Percentiles rank a stretch among this genome's conserved stretches.
These are phyloP conservation scores for Microcaecilia unicolor DNA, from an alignment of 2,797 vertebrate genomes.

Conservation along the genomic window DNA sequence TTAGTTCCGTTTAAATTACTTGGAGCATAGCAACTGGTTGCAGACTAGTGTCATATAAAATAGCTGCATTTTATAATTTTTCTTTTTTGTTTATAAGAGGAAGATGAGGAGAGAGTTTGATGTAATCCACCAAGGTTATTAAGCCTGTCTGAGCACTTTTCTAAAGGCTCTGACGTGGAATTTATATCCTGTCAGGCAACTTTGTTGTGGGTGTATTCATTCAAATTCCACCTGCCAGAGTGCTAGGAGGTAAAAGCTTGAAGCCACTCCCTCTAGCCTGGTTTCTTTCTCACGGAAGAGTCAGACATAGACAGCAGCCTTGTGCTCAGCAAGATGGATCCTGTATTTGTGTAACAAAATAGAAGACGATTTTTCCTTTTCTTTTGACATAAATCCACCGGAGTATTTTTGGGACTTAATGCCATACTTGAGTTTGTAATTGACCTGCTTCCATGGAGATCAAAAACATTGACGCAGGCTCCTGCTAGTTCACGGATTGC, in stretches of 20 bases:
- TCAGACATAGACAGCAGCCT: conserved; percentile 28
- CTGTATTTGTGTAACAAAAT: conserved; percentile 24
- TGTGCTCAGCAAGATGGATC: conserved; percentile 11
- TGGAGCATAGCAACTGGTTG: no score
- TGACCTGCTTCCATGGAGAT: conserved; percentile 12
- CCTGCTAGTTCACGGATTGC: conserved; percentile 8
- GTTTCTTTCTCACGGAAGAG: conserved; percentile 30
- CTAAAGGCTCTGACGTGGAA: conserved; percentile 18
- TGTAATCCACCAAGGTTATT: conserved; percentile 21
- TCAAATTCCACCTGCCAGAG: conserved; percentile 59
- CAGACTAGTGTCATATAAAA: no score
- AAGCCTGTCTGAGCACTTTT: conserved; percentile 33
- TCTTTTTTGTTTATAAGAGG: no score
- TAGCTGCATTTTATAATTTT: no score
- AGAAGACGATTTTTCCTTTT: conserved; percentile 31
- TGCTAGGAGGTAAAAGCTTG: conserved; percentile 38
- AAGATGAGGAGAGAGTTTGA: no score
- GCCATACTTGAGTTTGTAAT: conserved; percentile 10
- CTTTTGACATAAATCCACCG: conserved; percentile 14
- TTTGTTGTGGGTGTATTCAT: conserved; percentile 43
- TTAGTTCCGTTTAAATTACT: no score
- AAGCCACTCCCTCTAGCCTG: conserved; percentile 68
- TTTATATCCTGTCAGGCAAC: conserved; percentile 59
- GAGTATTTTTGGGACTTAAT: conserved; percentile 14
- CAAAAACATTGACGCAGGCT: conserved; percentile 15